Evolutionary conservation across 1,140 invertebrate species (phyloP).

Genomic region (Semibalanus balanoides): DNA sequence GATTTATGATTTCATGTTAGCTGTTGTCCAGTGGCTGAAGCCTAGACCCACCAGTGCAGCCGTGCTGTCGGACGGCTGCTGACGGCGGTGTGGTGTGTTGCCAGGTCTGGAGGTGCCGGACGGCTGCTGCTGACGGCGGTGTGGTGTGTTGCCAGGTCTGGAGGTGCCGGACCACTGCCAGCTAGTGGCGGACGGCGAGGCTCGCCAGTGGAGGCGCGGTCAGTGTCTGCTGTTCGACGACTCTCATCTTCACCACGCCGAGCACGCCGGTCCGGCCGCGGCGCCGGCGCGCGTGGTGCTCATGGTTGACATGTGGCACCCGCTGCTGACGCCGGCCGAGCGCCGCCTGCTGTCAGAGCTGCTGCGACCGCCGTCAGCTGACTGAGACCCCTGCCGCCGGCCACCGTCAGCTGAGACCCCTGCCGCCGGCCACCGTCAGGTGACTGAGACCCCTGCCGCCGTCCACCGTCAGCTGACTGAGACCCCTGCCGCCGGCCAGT

Average conservation of each 20-base stretch:
- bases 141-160: not conserved
- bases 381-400: too few relatives aligned
- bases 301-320: not conserved
- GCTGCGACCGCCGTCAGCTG: not conserved
- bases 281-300: not conserved
- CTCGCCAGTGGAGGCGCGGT: not conserved
- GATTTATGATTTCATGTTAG: too few relatives aligned
- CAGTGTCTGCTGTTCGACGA: not conserved
- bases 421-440: too few relatives aligned
- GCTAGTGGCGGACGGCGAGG: not conserved
- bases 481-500: too few relatives aligned
- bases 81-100: too few relatives aligned
- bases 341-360: not conserved
- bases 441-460: too few relatives aligned
- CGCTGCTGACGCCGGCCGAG: not conserved
- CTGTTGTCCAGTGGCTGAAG: too few relatives aligned
- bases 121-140: not conserved
- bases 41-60: too few relatives aligned
- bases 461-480: too few relatives aligned
- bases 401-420: too few relatives aligned
- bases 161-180: not conserved
- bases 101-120: not conserved
- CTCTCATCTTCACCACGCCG: not conserved
- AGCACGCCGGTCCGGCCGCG: not conserved
- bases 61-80: too few relatives aligned